These are phyloP conservation scores for Druceiella hillmani DNA, from an alignment of 2,888 invertebrate species.

Conservation along the genomic window DNA sequence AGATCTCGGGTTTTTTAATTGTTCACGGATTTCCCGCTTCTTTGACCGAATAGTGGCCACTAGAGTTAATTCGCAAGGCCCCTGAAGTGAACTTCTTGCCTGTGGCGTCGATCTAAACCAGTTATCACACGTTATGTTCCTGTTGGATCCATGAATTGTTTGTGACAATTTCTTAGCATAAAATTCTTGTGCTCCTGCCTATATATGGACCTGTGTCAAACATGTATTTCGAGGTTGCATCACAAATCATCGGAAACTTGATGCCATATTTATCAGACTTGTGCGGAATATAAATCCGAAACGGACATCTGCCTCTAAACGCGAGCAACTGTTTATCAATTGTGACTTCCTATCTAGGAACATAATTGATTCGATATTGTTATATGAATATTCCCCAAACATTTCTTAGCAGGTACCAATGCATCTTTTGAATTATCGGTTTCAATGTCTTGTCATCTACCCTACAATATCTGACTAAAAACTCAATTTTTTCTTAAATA, in stretches of 20 bases:
- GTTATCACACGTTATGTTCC: slow-evolving; percentile 8
- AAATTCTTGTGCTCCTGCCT: background rate
- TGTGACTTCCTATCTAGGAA: no score
- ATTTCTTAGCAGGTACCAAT: no score
- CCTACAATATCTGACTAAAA: no score
- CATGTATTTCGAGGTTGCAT: background rate
- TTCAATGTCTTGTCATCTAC: no score
- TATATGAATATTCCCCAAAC: no score
- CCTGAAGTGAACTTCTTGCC: slow-evolving; percentile 11
- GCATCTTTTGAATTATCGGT: no score
- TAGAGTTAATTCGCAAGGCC: background rate
- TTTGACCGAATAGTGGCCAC: background rate
- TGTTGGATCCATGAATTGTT: background rate
- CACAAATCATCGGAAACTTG: slow-evolving; percentile 1
- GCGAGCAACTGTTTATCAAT: no score
- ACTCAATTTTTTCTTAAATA: no score
- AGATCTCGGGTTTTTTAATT: background rate
- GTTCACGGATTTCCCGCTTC: slow-evolving; percentile 12
- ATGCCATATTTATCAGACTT: background rate
- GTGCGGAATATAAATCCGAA: slow-evolving; percentile 1
- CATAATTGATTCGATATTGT: no score
- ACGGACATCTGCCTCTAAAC: slow-evolving; percentile 1
- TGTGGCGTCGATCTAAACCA: slow-evolving; percentile 11
- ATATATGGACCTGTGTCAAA: background rate
- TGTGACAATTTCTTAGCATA: background rate